Evolutionary conservation across 2,113 vertebrate species (phyloP).

Genomic region (Leiothrix lutea): DNA sequence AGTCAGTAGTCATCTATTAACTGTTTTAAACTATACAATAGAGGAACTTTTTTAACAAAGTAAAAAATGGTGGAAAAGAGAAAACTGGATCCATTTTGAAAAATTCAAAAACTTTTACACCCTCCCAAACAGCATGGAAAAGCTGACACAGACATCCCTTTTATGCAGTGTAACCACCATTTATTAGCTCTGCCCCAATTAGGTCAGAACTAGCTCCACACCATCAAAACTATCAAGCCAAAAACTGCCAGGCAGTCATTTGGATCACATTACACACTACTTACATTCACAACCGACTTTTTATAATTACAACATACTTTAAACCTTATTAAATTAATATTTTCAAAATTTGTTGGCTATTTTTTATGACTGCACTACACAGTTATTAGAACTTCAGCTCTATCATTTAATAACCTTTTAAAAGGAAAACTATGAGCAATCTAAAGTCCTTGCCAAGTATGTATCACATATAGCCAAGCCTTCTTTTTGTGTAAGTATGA

Average conservation of each 20-base stretch:
- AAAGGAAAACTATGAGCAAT: not conserved
- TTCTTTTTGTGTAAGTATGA: not conserved
- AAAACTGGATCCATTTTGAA: not conserved
- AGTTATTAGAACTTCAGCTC: not conserved
- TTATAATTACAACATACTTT: not conserved
- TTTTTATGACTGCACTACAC: not conserved
- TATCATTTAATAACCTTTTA: not conserved
- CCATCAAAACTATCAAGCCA: not conserved
- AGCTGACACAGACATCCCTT: not conserved
- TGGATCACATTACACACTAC: not conserved
- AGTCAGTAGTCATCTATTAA: not conserved
- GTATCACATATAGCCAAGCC: not conserved
- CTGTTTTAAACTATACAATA: not conserved
- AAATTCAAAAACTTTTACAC: not conserved
- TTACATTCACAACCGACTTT: not conserved
- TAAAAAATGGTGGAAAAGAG: not conserved
- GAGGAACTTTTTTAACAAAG: not conserved
- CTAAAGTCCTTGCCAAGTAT: not conserved
- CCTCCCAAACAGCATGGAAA: not conserved
- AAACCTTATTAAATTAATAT: not conserved
- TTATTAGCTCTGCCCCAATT: not conserved
- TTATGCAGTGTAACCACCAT: not conserved
- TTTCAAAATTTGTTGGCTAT: not conserved
- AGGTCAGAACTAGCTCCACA: not conserved
- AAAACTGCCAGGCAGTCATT: not conserved